These are phyloP conservation scores for Centrocercus urophasianus DNA, from an alignment of 2,113 vertebrate species.

Conservation along the genomic window DNA sequence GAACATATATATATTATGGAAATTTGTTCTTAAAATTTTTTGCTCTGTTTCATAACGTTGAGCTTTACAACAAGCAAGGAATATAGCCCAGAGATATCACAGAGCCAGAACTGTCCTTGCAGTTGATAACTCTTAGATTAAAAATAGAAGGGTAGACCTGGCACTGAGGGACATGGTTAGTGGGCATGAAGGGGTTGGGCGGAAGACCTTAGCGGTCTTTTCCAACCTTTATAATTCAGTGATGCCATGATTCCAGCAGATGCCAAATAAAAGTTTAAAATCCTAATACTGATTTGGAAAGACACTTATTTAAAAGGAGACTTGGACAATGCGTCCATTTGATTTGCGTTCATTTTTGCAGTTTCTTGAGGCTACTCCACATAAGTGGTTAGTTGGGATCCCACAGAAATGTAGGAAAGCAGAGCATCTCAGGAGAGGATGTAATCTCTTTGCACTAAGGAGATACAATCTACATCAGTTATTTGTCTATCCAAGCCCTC, in stretches of 20 bases:
- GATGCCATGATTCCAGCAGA: not conserved
- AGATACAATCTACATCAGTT: not conserved
- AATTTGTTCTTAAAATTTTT: not conserved
- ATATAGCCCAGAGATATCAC: not conserved
- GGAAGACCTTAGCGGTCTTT: no score
- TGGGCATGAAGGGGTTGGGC: no score
- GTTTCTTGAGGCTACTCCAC: not conserved
- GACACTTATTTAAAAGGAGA: not conserved
- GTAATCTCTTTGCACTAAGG: not conserved
- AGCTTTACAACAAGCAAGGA: not conserved
- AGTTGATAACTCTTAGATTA: not conserved
- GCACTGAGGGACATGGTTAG: no score
- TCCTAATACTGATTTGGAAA: not conserved
- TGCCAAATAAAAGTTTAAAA: conserved; percentile 7
- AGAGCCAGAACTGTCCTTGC: not conserved
- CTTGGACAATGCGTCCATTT: not conserved
- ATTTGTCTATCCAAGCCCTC: not conserved
- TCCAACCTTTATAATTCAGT: no score
- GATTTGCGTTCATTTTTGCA: not conserved
- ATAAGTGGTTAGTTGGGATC: not conserved
- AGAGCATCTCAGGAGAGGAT: not conserved
- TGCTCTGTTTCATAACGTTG: conserved; percentile 1
- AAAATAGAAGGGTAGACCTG: not conserved
- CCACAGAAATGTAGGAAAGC: not conserved
- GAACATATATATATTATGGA: not conserved